These are phyloP conservation scores for Escarpia spicata DNA, from an alignment of 2,888 invertebrate species.

Conservation along the genomic window DNA sequence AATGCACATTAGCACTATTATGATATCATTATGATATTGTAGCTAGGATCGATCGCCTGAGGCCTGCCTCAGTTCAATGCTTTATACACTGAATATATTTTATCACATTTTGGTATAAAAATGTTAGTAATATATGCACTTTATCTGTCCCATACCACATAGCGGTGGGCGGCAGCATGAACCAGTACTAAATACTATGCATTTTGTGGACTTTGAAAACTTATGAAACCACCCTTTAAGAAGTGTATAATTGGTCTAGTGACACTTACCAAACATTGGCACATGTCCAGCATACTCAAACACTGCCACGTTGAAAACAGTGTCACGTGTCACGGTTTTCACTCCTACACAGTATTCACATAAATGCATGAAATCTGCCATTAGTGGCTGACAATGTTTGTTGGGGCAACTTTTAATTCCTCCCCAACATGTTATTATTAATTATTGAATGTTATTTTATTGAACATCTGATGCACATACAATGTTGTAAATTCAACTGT, in stretches of 20 bases:
- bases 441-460: background rate
- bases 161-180: too few species aligned
- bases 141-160: too few species aligned
- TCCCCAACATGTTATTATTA: background rate
- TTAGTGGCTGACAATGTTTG: background rate
- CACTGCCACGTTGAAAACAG: constrained; percentile 71
- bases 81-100: too few species aligned
- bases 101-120: too few species aligned
- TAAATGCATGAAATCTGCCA: background rate
- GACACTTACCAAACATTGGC: constrained; percentile 70
- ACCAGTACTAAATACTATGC: background rate
- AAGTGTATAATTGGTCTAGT: background rate
- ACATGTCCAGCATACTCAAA: constrained; percentile 83
- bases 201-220: background rate
- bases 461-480: too few species aligned
- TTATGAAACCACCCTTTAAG: background rate
- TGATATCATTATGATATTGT: too few species aligned
- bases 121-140: too few species aligned
- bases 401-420: background rate
- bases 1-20: too few species aligned
- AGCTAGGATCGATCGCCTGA: too few species aligned
- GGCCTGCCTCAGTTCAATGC: too few species aligned
- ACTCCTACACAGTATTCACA: background rate
- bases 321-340: background rate
- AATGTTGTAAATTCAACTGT: too few species aligned